phyloP scores from a whole-genome alignment of 2,113 vertebrate species.

The Colius striatus region DNA sequence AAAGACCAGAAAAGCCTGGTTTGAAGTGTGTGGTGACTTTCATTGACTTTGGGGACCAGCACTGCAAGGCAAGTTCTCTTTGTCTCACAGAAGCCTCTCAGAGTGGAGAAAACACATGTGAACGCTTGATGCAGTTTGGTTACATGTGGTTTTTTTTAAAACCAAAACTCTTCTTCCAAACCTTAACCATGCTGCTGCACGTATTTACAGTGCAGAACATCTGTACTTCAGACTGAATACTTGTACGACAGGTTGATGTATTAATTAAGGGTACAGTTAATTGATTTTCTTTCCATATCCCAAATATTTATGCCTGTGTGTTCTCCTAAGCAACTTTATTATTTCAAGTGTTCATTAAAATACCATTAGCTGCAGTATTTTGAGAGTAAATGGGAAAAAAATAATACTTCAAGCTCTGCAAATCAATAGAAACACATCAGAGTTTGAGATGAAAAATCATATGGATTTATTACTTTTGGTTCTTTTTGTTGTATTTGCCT shows the following conservation, averaged over 20 bases:
- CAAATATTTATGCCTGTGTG: slow-evolving; percentile 42
- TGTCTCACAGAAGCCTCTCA: not conserved
- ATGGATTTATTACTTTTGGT: not conserved
- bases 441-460: slow-evolving; percentile 18
- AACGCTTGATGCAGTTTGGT: not conserved
- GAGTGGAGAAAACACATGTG: not conserved
- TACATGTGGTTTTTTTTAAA: not conserved
- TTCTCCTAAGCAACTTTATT: slow-evolving; percentile 55
- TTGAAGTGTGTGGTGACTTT: slow-evolving; percentile 14
- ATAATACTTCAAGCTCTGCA: slow-evolving; percentile 69
- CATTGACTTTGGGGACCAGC: not conserved
- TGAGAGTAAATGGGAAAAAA: slow-evolving; percentile 36
- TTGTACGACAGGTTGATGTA: slow-evolving; percentile 23
- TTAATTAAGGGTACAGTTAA: slow-evolving; percentile 46
- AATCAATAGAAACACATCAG: slow-evolving; percentile 41
- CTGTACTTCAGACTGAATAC: not conserved
- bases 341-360: slow-evolving; percentile 74
- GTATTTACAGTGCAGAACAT: not conserved
- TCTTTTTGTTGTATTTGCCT: not conserved
- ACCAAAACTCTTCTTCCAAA: not conserved
- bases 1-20: slow-evolving; percentile 30
- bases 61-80: not conserved
- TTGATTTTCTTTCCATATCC: slow-evolving; percentile 30
- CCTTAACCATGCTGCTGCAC: not conserved
- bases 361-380: slow-evolving; percentile 60